Evolutionary conservation across 1,140 invertebrate species (phyloP).

Genomic region (Drosophila neocordata): DNA sequence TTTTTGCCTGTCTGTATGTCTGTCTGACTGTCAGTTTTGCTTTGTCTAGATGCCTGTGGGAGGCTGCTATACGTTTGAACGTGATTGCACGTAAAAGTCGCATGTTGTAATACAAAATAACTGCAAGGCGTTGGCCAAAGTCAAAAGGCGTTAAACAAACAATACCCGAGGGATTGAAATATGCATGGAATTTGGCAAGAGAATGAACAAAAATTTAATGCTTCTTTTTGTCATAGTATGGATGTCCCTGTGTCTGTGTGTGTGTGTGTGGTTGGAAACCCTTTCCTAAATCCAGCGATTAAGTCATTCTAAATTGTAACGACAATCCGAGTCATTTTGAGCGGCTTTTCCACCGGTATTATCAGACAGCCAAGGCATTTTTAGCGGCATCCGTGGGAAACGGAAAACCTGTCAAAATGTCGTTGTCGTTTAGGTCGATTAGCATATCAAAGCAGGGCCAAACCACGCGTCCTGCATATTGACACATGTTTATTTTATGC

Average conservation of each 20-base stretch:
- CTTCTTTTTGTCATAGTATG: background rate
- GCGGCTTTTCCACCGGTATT: constrained; percentile 30
- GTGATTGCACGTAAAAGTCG: constrained; percentile 58
- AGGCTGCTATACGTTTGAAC: constrained; percentile 33
- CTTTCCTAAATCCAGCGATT: constrained; percentile 28
- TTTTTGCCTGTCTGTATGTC: background rate
- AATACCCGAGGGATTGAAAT: constrained; percentile 42
- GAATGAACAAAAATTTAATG: constrained; percentile 4
- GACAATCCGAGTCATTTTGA: constrained; percentile 9
- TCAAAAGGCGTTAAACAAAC: constrained; percentile 38
- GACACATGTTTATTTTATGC: constrained; percentile 73
- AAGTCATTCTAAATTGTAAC: constrained; percentile 21
- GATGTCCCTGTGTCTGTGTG: background rate
- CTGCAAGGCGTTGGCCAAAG: constrained; percentile 45
- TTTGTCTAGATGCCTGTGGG: constrained; percentile 8
- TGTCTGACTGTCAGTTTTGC: background rate
- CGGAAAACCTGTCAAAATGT: constrained; percentile 77
- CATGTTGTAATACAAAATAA: constrained; percentile 59
- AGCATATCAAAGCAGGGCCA: constrained; percentile 71
- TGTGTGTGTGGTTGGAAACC: background rate
- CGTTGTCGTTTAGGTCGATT: constrained; percentile 73
- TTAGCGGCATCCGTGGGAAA: constrained; percentile 62
- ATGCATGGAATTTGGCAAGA: constrained; percentile 17
- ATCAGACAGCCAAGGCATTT: constrained; percentile 33
- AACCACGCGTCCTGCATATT: constrained; percentile 68